phyloP scores from a whole-genome alignment of 2,113 vertebrate species.

The Symphodus melops region DNA sequence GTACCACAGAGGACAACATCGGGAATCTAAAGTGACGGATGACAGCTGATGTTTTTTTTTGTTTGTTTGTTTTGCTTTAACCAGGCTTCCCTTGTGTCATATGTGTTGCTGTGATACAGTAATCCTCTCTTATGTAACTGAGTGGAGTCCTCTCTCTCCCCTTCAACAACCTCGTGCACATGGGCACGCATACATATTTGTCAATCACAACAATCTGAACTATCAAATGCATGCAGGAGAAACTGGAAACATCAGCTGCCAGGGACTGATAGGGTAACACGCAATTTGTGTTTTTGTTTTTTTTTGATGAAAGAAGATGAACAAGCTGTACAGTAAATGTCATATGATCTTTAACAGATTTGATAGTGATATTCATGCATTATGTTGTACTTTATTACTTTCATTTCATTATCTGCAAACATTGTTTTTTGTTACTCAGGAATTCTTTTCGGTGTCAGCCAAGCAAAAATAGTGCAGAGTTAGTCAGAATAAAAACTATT shows the following conservation, averaged over 20 bases:
- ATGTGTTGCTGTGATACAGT: constrained; percentile 61
- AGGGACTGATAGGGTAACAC: neutral
- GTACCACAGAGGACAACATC: constrained; percentile 37
- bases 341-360: constrained; percentile 11
- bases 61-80: neutral
- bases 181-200: constrained; percentile 3
- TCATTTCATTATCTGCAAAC: too few species aligned
- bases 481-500: neutral
- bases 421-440: too few species aligned
- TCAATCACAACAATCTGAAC: constrained; percentile 26
- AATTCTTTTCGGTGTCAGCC: too few species aligned
- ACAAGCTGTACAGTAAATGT: constrained; percentile 40
- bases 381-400: too few species aligned
- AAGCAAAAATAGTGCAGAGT: too few species aligned
- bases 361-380: neutral
- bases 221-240: neutral
- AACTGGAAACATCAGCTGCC: neutral
- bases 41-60: constrained; percentile 40
- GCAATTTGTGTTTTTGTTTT: constrained; percentile 6
- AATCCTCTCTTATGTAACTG: constrained; percentile 78
- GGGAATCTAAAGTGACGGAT: constrained; percentile 56
- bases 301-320: constrained; percentile 35
- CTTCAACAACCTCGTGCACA: constrained; percentile 9
- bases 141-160: constrained; percentile 36
- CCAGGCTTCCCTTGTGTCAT: constrained; percentile 18